Evolutionary conservation across 2,113 vertebrate species (phyloP).

Genomic region (Xiphorhynchus elegans): DNA sequence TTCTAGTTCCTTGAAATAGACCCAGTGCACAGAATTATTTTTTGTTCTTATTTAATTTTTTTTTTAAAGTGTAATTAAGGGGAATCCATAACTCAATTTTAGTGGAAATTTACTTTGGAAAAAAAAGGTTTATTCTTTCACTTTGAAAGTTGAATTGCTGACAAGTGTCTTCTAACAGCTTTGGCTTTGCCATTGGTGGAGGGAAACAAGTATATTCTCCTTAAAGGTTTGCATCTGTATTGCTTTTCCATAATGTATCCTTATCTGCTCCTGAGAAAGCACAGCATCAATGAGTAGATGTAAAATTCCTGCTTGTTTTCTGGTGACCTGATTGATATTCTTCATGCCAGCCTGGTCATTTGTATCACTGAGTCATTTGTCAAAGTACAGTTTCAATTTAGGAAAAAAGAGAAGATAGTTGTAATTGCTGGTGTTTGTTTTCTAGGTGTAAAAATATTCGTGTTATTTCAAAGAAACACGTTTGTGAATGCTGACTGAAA

Average conservation of each 20-base stretch:
- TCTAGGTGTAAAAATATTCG: neutral
- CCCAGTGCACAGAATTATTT: neutral
- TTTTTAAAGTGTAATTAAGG: neutral
- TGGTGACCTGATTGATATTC: neutral
- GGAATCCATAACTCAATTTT: neutral
- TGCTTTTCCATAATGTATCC: neutral
- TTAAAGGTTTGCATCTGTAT: neutral
- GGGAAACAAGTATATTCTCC: neutral
- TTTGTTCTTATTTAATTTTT: neutral
- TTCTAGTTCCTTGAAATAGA: neutral
- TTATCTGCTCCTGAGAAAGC: neutral
- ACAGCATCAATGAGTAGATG: neutral
- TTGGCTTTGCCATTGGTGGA: neutral
- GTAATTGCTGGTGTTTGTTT: neutral
- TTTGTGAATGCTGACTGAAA: neutral
- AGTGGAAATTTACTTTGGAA: neutral
- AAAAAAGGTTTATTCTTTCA: neutral
- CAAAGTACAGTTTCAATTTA: neutral
- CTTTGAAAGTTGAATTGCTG: neutral
- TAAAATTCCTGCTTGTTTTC: neutral
- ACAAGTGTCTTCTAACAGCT: neutral
- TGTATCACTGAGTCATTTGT: neutral
- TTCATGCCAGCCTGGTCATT: neutral
- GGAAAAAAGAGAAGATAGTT: neutral
- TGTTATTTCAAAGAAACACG: neutral